phyloP scores from a whole-genome alignment of 2,888 invertebrate genomes.

The Chrysolina oricalcia region DNA sequence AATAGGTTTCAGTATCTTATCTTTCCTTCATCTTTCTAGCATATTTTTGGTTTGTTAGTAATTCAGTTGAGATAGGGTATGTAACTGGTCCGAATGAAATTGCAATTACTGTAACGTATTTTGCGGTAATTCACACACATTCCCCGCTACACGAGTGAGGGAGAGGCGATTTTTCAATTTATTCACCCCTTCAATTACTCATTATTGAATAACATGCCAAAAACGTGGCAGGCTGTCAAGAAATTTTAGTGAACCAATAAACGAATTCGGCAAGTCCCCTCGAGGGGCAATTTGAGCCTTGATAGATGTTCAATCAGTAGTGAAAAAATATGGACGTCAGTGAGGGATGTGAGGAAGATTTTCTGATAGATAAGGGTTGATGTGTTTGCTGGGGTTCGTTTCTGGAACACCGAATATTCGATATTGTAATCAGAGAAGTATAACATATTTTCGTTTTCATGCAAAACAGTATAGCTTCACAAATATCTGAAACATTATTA shows the following conservation, averaged over 20 bases:
- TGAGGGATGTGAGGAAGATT: slow-evolving; percentile 15
- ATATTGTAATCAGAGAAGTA: neutral
- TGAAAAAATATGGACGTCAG: slow-evolving; percentile 48
- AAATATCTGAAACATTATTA: no score
- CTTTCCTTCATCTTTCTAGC: no score
- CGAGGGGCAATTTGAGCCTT: slow-evolving; percentile 51
- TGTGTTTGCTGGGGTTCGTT: neutral
- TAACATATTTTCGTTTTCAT: no score
- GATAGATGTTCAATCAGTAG: slow-evolving; percentile 46
- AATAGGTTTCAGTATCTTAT: no score
- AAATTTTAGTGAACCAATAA: slow-evolving; percentile 66
- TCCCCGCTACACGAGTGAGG: slow-evolving; percentile 30
- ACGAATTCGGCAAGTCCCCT: slow-evolving; percentile 48
- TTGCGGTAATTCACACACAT: slow-evolving; percentile 34
- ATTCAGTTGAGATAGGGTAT: neutral
- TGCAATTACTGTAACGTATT: slow-evolving; percentile 33
- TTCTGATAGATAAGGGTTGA: slow-evolving; percentile 4
- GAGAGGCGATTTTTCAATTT: slow-evolving; percentile 51
- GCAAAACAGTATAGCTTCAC: no score
- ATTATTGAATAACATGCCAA: slow-evolving; percentile 61
- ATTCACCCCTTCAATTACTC: slow-evolving; percentile 58
- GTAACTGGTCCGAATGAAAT: slow-evolving; percentile 19
- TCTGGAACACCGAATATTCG: neutral
- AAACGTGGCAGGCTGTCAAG: slow-evolving; percentile 65
- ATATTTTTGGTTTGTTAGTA: neutral